Evolutionary conservation across 2,113 vertebrate genomes (phyloP), one percentile per base, ranked within the genome.

Genomic region (Pteruthius melanotis): DNA sequence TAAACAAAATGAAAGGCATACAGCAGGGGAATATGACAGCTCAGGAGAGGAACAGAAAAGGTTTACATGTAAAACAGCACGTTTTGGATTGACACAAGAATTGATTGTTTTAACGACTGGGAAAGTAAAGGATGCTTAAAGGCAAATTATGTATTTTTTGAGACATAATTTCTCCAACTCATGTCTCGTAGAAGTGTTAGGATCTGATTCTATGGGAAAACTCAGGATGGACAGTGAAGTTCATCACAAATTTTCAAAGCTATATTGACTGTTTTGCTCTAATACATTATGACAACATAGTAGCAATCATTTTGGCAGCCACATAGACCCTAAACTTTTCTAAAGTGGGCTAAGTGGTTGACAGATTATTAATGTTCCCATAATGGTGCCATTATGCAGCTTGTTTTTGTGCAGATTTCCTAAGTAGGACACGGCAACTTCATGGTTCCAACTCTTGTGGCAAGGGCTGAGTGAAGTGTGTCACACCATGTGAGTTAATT

Each of bases 31-130:
- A 64, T n/a, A 75, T 64, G 68, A 83, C 60, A 88, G 45, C 49
- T 72, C 23, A 59, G 69, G 69, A 90, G 47, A 79, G 16, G 8
- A 89, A 50, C 9, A 90, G 57, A 54, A 68, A 57, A 82, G 33
- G 12, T 70, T 89, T 79, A 83, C 65, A 63, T 57, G 42, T 77
- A 74, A 94, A 92, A 54, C 35, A 90, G 10, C 11, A 53, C 0
- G 0, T 95, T 94, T 53, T 80, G 66, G 82, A 91, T 86, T 96
- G 90, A 94, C 79, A 70, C 4, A 27, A 13, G 33, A 94, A 69
- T 13, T 72, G 50, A 96, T 94, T 90, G 30, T 53, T 94, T 92
- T 95, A 97, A 95, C 11, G 19, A 72, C 47, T 69, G 17, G 22
- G 47, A 69, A 76, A 87, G 33, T 45, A 84, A 91, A 91, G n/a